A percentile compares a stretch with the other conserved stretches of the same genome.
phyloP scores from a whole-genome alignment of 2,888 invertebrate species.

The Oegoconia quadripuncta region DNA sequence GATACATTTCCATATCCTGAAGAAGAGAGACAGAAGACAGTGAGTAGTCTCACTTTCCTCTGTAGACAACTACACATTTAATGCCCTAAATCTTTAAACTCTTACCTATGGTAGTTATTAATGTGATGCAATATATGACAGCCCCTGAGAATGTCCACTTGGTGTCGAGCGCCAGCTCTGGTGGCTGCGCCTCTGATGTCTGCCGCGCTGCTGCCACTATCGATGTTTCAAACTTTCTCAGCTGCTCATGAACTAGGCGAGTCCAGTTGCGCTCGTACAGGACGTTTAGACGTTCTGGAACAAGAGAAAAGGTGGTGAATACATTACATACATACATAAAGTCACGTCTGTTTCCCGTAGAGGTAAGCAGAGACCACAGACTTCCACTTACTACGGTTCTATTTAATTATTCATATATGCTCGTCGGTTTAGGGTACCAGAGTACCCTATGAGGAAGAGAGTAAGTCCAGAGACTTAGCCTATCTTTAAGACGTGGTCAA shows the following conservation, averaged over 20 bases:
- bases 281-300: conserved; percentile 87
- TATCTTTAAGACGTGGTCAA: no score
- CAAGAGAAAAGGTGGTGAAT: neutral
- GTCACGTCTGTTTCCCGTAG: no score
- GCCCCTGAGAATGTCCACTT: conserved; percentile 93
- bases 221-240: conserved; percentile 88
- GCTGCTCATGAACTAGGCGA: conserved; percentile 85
- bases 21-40: neutral
- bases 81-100: conserved; percentile 9
- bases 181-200: conserved; percentile 48
- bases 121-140: conserved; percentile 89
- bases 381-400: no score
- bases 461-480: no score
- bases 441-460: no score
- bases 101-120: conserved; percentile 94
- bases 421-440: no score
- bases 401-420: no score
- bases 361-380: no score
- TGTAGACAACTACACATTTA: neutral
- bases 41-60: neutral
- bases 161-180: conserved; percentile 68
- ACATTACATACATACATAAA: neutral
- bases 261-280: conserved; percentile 93
- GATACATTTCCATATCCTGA: conserved; percentile 92
- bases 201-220: conserved; percentile 87